phyloP scores from a whole-genome alignment of 2,113 vertebrate species.

The Chamaetylas fuelleborni region DNA sequence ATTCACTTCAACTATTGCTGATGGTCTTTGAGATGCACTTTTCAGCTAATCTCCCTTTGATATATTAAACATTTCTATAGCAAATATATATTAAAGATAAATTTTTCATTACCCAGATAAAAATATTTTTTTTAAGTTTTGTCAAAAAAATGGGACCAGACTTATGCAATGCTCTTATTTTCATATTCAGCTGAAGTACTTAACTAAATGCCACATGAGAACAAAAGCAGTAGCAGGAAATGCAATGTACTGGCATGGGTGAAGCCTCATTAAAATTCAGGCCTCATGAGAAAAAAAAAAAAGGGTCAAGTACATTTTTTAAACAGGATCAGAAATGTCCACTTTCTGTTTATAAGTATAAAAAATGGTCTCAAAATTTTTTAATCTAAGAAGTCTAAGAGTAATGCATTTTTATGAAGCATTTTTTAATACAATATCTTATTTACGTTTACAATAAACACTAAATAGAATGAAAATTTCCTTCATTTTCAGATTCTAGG shows the following conservation, averaged over 20 bases:
- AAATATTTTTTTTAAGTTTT: neutral
- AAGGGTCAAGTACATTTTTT: neutral
- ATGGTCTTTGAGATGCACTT: neutral
- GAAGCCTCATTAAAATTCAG: slow-evolving; percentile 19
- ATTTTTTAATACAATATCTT: neutral
- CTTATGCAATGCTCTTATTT: neutral
- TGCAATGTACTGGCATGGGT: neutral
- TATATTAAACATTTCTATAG: neutral
- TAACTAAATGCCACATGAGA: neutral
- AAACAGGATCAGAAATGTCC: neutral
- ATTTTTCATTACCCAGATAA: neutral
- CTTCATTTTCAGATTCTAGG: neutral
- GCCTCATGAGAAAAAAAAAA: neutral
- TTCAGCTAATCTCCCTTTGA: neutral
- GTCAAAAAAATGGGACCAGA: neutral
- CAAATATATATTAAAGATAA: neutral
- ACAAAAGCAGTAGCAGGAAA: neutral
- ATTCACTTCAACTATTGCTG: neutral
- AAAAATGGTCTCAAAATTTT: neutral
- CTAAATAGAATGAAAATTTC: neutral
- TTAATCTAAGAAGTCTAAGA: neutral
- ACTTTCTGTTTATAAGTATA: neutral
- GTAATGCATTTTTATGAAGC: neutral
- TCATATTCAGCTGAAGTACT: neutral
- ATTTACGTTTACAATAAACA: neutral